Evolutionary conservation across 2,888 invertebrate genomes (phyloP).

Genomic region (Eulithis testata): DNA sequence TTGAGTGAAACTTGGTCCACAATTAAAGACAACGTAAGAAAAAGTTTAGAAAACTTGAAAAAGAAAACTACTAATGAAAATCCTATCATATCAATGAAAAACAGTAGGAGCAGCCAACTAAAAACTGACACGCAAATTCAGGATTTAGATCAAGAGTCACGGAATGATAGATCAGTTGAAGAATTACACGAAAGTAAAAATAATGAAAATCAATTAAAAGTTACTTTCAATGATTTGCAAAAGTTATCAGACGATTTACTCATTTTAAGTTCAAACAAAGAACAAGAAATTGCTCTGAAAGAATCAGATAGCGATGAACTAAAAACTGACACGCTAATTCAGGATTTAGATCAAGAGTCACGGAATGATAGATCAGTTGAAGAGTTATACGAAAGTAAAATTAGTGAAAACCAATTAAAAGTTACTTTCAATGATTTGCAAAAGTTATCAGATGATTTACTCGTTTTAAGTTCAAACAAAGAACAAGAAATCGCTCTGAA

Average conservation of each 20-base stretch:
- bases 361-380: background rate
- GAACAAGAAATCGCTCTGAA: constrained; percentile 22
- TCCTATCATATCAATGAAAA: background rate
- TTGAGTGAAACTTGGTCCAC: constrained; percentile 42
- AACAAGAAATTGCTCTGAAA: constrained; percentile 20
- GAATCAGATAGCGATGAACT: constrained; percentile 9
- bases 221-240: constrained; percentile 62
- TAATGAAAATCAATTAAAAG: constrained; percentile 12
- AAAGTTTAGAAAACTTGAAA: constrained; percentile 48
- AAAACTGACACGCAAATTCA: constrained; percentile 7
- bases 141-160: constrained; percentile 2
- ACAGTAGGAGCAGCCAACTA: constrained; percentile 13
- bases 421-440: constrained; percentile 61
- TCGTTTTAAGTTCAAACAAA: constrained; percentile 43
- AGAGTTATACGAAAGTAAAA: constrained; percentile 10
- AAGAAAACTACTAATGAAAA: background rate
- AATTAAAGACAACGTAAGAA: constrained; percentile 50
- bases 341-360: constrained; percentile 2
- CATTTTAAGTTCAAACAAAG: constrained; percentile 43
- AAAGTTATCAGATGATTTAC: constrained; percentile 62
- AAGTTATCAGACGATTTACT: constrained; percentile 61
- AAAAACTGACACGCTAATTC: constrained; percentile 6
- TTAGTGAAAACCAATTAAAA: constrained; percentile 13
- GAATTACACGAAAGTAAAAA: constrained; percentile 12
- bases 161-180: background rate